A percentile compares a stretch with the other conserved stretches of the same genome.
Conservation (phyloP, 2,113 vertebrate genomes). For the Ancistrus triradiatus region DNA sequence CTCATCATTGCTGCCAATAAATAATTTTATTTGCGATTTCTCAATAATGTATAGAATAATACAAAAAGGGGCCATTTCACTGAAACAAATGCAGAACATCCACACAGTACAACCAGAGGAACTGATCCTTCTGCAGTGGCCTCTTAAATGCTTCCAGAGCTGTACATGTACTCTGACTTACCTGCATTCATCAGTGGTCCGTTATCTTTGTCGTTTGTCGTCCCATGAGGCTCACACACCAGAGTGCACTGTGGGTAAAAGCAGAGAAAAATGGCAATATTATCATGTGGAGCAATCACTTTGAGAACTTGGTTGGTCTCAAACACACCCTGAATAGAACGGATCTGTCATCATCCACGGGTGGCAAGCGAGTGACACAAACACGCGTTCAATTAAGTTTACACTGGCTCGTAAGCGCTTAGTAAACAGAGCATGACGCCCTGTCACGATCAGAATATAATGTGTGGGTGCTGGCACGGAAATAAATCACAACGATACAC, state of each 20-base stretch:
- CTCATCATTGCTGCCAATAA: too few relatives aligned
- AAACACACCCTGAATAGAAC: neutral
- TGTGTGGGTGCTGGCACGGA: neutral
- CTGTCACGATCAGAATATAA: neutral
- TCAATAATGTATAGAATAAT: too few relatives aligned
- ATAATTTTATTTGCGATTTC: too few relatives aligned
- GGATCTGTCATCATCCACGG: constrained; percentile 1
- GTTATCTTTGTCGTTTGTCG: constrained; percentile 71
- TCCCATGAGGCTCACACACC: constrained; percentile 78
- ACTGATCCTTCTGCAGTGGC: too few relatives aligned
- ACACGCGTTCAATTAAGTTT: constrained; percentile 23
- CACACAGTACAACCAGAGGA: too few relatives aligned
- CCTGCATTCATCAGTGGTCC: constrained; percentile 82
- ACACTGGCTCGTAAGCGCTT: neutral
- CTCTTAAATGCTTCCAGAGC: too few relatives aligned
- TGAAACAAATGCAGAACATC: too few relatives aligned
- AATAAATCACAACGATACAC: constrained; percentile 1
- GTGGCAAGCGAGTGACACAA: neutral
- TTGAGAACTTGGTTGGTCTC: neutral
- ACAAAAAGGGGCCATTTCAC: too few relatives aligned
- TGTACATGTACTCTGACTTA: constrained; percentile 59
- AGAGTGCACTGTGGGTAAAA: constrained; percentile 76
- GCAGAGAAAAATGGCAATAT: neutral
- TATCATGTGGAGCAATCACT: neutral
- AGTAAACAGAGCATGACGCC: constrained; percentile 10